A percentile compares a stretch with the other conserved stretches of the same genome.
phyloP scores from a whole-genome alignment of 1,140 invertebrate genomes.

The Brachionus rotundiformis region DNA sequence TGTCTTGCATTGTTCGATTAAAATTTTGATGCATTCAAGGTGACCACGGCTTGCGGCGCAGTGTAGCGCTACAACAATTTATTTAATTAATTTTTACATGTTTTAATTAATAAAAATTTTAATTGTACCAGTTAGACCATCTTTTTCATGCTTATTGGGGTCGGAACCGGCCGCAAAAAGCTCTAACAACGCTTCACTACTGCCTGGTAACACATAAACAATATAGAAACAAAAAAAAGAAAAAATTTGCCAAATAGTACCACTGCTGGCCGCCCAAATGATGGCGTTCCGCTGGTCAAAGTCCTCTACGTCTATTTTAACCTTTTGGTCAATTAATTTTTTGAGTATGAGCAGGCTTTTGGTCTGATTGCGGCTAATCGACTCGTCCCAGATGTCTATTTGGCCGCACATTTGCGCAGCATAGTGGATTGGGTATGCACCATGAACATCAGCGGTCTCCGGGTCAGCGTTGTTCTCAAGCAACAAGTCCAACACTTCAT shows the following conservation, averaged over 20 bases:
- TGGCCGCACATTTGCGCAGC: constrained; percentile 86
- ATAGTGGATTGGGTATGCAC: constrained; percentile 92
- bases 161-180: constrained; percentile 80
- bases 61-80: constrained; percentile 73
- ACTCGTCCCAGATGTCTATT: constrained; percentile 54
- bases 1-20: constrained; percentile 67
- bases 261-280: constrained; percentile 93
- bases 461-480: constrained; percentile 79
- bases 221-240: background rate
- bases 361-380: background rate
- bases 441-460: constrained; percentile 84
- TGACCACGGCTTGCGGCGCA: constrained; percentile 93
- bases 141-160: constrained; percentile 76
- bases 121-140: constrained; percentile 66
- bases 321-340: constrained; percentile 77
- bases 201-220: constrained; percentile 44
- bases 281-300: constrained; percentile 87
- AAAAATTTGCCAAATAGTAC: constrained; percentile 61
- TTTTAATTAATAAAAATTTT: background rate
- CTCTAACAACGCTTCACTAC: constrained; percentile 76
- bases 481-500: constrained; percentile 73
- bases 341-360: constrained; percentile 73
- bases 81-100: background rate
- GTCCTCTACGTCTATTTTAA: constrained; percentile 80
- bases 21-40: constrained; percentile 82